phyloP scores from a whole-genome alignment of 2,797 vertebrate genomes.

The Mionectes olivaceus region DNA sequence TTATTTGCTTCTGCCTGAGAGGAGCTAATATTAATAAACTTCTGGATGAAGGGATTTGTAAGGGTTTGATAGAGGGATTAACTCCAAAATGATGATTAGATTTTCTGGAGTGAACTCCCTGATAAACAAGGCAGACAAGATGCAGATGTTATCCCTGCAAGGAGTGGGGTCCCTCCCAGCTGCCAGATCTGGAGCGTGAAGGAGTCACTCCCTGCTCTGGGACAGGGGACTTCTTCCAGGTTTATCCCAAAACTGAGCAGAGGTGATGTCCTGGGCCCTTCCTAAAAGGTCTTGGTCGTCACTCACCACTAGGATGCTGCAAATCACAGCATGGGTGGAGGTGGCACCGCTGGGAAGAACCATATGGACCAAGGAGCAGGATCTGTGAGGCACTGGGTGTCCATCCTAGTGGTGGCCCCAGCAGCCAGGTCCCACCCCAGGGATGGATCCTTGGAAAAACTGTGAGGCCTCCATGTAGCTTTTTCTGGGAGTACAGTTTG shows the following conservation, averaged over 20 bases:
- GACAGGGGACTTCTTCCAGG: background rate
- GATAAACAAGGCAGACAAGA: background rate
- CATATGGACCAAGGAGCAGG: background rate
- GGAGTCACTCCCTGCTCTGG: background rate
- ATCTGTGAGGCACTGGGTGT: background rate
- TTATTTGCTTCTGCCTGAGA: constrained; percentile 32
- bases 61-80: constrained; percentile 27
- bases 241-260: background rate
- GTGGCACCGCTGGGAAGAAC: background rate
- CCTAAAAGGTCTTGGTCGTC: accelerated
- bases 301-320: accelerated
- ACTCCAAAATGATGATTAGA: constrained; percentile 12
- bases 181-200: background rate
- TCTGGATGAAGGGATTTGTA: constrained; percentile 9
- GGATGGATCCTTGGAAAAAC: background rate
- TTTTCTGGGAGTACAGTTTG: accelerated
- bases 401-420: accelerated
- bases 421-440: background rate
- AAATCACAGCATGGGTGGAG: background rate
- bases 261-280: background rate
- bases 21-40: constrained; percentile 57
- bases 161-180: background rate
- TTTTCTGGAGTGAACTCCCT: background rate
- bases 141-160: background rate
- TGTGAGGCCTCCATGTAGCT: background rate